Percentiles rank a stretch among this genome's conserved stretches.
Evolutionary conservation across 1,140 invertebrate species (phyloP).

Genomic region (Neuroterus valhalla): DNA sequence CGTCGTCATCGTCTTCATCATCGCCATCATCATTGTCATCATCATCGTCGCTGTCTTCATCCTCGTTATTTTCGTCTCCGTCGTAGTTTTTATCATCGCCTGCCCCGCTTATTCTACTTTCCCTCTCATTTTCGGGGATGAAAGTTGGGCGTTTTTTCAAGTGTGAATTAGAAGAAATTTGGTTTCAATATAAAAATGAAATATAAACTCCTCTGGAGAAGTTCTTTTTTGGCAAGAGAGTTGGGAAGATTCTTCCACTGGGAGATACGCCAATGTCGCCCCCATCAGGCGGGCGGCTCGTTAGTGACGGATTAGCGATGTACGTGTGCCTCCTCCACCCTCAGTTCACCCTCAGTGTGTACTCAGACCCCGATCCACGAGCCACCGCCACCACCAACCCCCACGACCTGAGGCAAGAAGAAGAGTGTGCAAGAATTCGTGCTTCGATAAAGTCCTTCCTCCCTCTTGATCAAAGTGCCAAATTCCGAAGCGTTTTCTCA

Average conservation of each 20-base stretch:
- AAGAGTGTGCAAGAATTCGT: conserved; percentile 59
- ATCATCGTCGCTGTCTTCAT: no score
- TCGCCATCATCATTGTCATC: no score
- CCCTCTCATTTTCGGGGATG: no score
- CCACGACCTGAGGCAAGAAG: conserved; percentile 56
- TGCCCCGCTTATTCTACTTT: no score
- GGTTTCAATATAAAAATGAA: no score
- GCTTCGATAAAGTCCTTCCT: conserved; percentile 25
- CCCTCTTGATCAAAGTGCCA: conserved; percentile 12
- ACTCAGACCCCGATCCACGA: conserved; percentile 62
- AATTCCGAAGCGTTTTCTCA: conserved; percentile 4
- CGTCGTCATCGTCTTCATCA: no score
- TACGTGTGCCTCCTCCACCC: conserved; percentile 63
- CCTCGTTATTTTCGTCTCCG: no score
- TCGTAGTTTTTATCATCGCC: no score
- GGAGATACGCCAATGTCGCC: conserved; percentile 56
- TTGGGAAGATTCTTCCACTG: neutral
- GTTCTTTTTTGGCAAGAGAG: neutral
- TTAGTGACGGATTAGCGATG: conserved; percentile 71
- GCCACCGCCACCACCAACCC: conserved; percentile 42
- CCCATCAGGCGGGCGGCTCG: conserved; percentile 62
- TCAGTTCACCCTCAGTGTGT: conserved; percentile 63
- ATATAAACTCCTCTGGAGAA: no score
- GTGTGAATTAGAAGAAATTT: no score
- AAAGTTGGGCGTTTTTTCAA: no score